Conservation (phyloP, 2,113 vertebrate genomes). For the Strix uralensis region DNA sequence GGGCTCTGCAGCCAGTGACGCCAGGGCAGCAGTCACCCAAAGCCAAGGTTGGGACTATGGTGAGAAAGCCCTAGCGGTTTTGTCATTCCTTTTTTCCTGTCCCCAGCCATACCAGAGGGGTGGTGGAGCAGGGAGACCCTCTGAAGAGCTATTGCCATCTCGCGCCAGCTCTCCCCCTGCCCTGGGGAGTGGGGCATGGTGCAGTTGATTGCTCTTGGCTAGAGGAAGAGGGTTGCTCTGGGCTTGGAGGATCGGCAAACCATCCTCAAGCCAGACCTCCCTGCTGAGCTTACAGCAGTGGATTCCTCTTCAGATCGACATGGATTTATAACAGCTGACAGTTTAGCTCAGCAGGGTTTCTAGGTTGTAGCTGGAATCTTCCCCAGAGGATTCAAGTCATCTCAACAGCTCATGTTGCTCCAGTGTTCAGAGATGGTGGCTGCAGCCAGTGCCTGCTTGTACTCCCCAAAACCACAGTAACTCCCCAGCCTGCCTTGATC, state of each 20-base stretch:
- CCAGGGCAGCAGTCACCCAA: not conserved
- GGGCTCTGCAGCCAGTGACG: not conserved
- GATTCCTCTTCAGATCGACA: not conserved
- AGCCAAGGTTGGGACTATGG: not conserved
- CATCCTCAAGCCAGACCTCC: not conserved
- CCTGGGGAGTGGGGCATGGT: not conserved
- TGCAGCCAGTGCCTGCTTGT: not conserved
- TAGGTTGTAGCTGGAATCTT: not conserved
- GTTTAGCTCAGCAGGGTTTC: not conserved
- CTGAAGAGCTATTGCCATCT: not conserved
- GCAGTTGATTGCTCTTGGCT: not conserved
- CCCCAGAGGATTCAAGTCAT: not conserved
- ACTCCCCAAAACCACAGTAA: not conserved
- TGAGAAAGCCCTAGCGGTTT: not conserved
- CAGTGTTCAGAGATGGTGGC: fast-evolving
- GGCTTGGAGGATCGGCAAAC: not conserved
- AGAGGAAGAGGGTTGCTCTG: not conserved
- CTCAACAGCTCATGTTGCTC: not conserved
- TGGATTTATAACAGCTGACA: slow-evolving; percentile 15
- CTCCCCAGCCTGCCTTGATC: not conserved
- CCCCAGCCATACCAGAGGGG: not conserved
- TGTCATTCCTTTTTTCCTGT: not conserved
- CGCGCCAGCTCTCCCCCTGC: fast-evolving
- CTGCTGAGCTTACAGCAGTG: not conserved
- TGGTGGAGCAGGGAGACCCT: not conserved